Conservation (phyloP, 2,113 vertebrate species). For the Daboia siamensis region DNA sequence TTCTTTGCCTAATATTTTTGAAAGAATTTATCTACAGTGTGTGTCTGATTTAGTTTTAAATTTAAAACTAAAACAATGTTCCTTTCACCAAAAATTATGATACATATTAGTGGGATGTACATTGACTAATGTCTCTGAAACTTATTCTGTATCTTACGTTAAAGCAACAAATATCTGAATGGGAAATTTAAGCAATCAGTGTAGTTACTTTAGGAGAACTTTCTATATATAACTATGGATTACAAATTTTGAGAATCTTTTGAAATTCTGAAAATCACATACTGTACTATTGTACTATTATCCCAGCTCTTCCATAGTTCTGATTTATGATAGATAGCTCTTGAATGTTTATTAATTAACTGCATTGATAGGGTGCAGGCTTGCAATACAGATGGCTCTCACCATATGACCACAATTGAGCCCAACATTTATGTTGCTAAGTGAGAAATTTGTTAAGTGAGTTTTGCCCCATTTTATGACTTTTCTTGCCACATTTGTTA, state of each 20-base stretch:
- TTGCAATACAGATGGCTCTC: background rate
- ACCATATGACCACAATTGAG: no score
- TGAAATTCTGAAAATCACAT: background rate
- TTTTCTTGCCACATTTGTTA: no score
- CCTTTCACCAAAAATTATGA: background rate
- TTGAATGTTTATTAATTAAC: background rate
- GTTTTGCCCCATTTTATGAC: no score
- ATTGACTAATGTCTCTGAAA: background rate
- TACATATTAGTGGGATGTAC: background rate
- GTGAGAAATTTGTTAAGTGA: no score
- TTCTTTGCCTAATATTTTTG: background rate
- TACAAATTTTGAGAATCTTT: background rate
- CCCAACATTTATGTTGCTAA: no score
- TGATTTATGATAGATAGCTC: background rate
- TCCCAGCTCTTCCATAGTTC: background rate
- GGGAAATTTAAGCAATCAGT: background rate
- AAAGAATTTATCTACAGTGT: background rate
- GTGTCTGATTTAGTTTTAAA: background rate
- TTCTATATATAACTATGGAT: background rate
- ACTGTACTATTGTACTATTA: background rate
- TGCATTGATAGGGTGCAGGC: background rate
- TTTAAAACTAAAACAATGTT: background rate
- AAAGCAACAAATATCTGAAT: background rate
- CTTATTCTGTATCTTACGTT: background rate
- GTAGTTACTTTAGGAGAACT: background rate